These are phyloP conservation scores for Pristionchus mayeri DNA, from an alignment of 2,888 invertebrate species.

Conservation along the genomic window DNA sequence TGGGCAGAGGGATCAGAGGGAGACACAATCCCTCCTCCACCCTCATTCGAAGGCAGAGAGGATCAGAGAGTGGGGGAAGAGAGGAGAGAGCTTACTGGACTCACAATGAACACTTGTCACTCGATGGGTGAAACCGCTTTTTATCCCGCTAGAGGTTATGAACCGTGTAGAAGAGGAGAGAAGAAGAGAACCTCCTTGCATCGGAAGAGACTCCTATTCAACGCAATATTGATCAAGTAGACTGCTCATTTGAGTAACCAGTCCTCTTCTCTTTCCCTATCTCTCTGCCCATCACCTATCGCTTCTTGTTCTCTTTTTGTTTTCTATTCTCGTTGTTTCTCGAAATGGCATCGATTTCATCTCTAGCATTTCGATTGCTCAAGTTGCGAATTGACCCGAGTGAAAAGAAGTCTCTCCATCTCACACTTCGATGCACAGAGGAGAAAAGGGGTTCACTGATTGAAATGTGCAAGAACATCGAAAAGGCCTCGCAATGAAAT, in stretches of 20 bases:
- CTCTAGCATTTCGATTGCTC: background rate
- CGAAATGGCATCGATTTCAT: background rate
- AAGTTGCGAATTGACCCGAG: conserved; percentile 4
- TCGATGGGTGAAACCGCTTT: background rate
- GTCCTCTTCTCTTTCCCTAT: background rate
- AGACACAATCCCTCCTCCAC: background rate
- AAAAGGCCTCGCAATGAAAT: no score
- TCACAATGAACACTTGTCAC: conserved; percentile 32
- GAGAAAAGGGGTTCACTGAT: background rate
- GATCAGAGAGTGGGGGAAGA: background rate
- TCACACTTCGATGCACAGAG: background rate
- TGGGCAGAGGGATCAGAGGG: background rate
- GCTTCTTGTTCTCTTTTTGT: background rate
- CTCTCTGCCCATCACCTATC: background rate
- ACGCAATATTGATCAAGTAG: background rate
- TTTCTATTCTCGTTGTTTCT: conserved; percentile 4
- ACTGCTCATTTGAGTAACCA: background rate
- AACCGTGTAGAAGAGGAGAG: background rate
- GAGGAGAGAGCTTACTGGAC: background rate
- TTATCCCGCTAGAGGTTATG: conserved; percentile 4
- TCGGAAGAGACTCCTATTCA: background rate
- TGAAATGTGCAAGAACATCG: no score
- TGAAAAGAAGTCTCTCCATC: background rate
- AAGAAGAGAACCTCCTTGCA: conserved; percentile 16
- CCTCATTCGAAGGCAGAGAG: background rate